Evolutionary conservation across 2,113 vertebrate species (phyloP), one percentile per base, ranked within the genome.

Genomic region (Phylloscopus trochilus): DNA sequence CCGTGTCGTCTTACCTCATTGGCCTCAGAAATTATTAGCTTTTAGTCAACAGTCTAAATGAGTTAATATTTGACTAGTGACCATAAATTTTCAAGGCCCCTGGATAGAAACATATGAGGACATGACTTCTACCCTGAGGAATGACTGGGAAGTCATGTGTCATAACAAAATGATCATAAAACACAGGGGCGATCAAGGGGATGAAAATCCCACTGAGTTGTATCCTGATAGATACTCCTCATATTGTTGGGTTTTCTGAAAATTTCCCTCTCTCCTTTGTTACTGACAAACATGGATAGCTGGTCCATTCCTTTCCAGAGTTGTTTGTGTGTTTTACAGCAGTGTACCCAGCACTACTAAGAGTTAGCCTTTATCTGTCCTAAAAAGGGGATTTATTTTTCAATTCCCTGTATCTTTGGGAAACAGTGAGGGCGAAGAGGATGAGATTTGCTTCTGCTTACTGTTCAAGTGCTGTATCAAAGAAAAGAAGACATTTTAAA

Each of bases 1-100:
- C 93, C 11, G 0, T 92, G 74, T 82, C 14, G 2, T 91, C 78
- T 95, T 85, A 89, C 84, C 78, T 94, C 92, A 60, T 87, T 93
- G 76, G 43, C 90, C 83, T 88, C 83, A 96, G 92, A 88, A 94
- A 90, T 96, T 66, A 93, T 77, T 90, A 94, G 94, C 93, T 88
- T 86, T 93, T 93, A 90, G 85, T 86, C 86, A 94, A 39, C 79
- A 86, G 68, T 77, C 46, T 59, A 60, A 73, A 80, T 37, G 59
- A 93, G 91, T 96, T 96, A 93, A 95, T 95, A 68, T 90, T 96
- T 94, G 82, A 94, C 92, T 60, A 49, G 55, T 56, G 82, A 64
- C 78, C 62, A 37, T 92, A 95, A 88, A 80, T 95, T 92, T 93
- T 84, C 78, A 66, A 85, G 75, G 78, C 24, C 39, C 5, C 43